These are phyloP conservation scores for Drosophila pullipes DNA, from an alignment of 2,888 invertebrate genomes.

Conservation along the genomic window DNA sequence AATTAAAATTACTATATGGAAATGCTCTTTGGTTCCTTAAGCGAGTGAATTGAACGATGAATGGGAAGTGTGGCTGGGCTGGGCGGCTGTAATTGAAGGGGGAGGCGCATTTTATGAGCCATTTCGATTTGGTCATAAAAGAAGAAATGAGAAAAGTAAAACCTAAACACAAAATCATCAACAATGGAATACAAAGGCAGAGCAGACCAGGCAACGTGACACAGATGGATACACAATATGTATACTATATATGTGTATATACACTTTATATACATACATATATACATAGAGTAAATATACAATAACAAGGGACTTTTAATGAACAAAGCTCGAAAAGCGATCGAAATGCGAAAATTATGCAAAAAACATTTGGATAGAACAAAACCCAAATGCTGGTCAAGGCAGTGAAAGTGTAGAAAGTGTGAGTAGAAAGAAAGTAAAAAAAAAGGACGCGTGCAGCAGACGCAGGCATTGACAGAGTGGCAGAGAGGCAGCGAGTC, in stretches of 20 bases:
- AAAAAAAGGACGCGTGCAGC: constrained; percentile 1
- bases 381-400: constrained; percentile 57
- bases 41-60: constrained; percentile 43
- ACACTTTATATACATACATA: not conserved
- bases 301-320: constrained; percentile 42
- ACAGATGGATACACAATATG: constrained; percentile 39
- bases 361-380: constrained; percentile 42
- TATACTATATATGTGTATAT: constrained; percentile 1
- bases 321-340: constrained; percentile 36
- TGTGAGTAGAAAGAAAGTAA: not conserved
- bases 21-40: constrained; percentile 1
- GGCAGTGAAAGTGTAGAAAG: constrained; percentile 50
- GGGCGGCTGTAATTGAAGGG: not conserved
- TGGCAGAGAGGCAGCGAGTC: not conserved
- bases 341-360: constrained; percentile 57
- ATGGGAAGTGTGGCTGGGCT: not conserved
- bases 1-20: constrained; percentile 22
- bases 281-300: not conserved
- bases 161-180: constrained; percentile 31
- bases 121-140: constrained; percentile 54
- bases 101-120: constrained; percentile 23
- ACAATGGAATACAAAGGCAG: not conserved
- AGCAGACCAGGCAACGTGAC: constrained; percentile 23
- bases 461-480: not conserved
- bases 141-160: constrained; percentile 18